Base-by-base conservation (phyloP, 2,113 vertebrate species). In the Gambusia holbrooki region DNA sequence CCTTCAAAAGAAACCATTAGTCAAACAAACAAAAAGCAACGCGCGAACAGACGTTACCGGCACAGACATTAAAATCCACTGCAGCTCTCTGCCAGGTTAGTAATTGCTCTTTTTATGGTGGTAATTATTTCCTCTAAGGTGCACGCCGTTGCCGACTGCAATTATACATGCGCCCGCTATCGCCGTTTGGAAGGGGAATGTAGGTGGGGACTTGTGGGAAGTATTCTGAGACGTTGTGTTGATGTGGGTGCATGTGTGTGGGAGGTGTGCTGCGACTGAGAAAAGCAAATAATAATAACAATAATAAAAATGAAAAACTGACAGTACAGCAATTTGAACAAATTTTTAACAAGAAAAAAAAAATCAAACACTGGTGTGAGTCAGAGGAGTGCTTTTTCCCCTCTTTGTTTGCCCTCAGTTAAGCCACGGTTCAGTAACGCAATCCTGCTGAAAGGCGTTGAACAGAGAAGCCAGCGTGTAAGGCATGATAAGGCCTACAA, bases 71-170 rank as follows among this genome's bases (percentile, higher is more conserved):
- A 86, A 92, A 93, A 92, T 91, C 91, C 87, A 79, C 87, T 85
- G 91, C 88, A 90, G 86, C 90, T 92, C 93, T 91, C 89, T 93
- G 94, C 93, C 94, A 95, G 93, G 92, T 94, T 95, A 93, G 93
- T 95, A 95, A 95, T 94, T 93, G 92, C 90, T 94, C 93, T 95
- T 95, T 95, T 95, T 95, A 93, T 94, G 92, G 87, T 92, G 89
- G 91, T 94, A 95, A 95, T 95, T 94, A 95, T 95, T 95, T 94
- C 92, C 93, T 95, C 93, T 89, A 92, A 95, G 95, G 93, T 94
- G 93, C 83, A 79, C 90, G 85, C 93, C 93, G 91, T 92, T 94
- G 93, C 94, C 93, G 92, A 94, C 92, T 92, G 93, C 93, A 95
- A 95, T 95, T 95, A 95, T 92, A 91, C 90, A 91, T 90, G 90